Conservation (phyloP, 2,888 invertebrate species). For the Julus scanicus region DNA sequence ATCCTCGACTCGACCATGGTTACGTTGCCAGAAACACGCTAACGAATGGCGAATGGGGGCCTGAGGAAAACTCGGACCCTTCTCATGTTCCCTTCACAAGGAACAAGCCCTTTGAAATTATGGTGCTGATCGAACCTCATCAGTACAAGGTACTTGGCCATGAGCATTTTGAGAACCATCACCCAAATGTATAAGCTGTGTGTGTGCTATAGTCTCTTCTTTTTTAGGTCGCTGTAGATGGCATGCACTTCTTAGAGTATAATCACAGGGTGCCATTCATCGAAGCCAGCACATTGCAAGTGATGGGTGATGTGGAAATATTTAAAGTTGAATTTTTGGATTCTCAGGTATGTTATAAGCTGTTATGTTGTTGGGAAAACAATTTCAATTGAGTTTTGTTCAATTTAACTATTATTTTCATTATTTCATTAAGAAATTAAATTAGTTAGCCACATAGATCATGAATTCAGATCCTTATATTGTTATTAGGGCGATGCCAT, state of each 20-base stretch:
- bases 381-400: not conserved
- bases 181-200: not conserved
- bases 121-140: constrained; percentile 72
- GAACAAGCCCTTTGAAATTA: constrained; percentile 71
- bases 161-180: not conserved
- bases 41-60: constrained; percentile 77
- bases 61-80: constrained; percentile 75
- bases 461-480: not conserved
- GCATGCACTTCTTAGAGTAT: constrained; percentile 78
- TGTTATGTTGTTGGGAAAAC: constrained; percentile 12
- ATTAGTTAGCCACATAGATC: not conserved
- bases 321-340: constrained; percentile 57
- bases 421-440: not conserved
- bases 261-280: constrained; percentile 74
- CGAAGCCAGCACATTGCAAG: constrained; percentile 72
- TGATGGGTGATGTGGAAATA: constrained; percentile 73
- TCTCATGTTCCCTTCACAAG: constrained; percentile 69
- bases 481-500: too few relatives aligned
- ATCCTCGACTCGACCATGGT: constrained; percentile 80
- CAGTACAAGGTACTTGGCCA: constrained; percentile 59
- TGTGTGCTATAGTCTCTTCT: constrained; percentile 43
- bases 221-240: constrained; percentile 76
- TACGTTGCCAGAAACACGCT: constrained; percentile 82
- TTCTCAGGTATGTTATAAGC: constrained; percentile 47
- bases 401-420: too few relatives aligned